Evolutionary conservation across 2,797 vertebrate species (phyloP).

Genomic region (Naso thynnoides): DNA sequence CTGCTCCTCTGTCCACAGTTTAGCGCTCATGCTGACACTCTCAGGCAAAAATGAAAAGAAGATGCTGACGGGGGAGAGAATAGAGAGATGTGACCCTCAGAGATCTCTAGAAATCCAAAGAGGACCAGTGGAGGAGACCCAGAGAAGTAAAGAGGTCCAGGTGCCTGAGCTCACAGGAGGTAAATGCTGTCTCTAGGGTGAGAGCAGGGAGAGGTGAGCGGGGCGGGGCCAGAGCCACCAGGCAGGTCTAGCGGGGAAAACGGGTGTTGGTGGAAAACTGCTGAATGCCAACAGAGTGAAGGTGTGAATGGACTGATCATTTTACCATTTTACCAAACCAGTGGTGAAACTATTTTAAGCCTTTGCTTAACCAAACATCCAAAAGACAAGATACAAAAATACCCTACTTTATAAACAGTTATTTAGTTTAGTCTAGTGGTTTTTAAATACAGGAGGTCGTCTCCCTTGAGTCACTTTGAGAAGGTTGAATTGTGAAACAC

Average conservation of each 20-base stretch:
- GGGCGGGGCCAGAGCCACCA: constrained; percentile 72
- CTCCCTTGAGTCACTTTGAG: no score
- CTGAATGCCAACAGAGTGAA: constrained; percentile 4
- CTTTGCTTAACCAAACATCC: neutral
- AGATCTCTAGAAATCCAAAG: neutral
- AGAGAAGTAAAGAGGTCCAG: neutral
- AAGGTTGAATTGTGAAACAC: no score
- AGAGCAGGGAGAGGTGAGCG: constrained; percentile 50
- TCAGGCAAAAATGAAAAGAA: neutral
- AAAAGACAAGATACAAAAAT: neutral
- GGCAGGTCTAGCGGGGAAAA: constrained; percentile 81
- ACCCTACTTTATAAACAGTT: no score
- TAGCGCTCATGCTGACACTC: constrained; percentile 68
- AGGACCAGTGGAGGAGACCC: neutral
- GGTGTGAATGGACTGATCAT: constrained; percentile 21
- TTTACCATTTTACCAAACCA: neutral
- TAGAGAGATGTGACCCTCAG: neutral
- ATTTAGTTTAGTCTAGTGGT: no score
- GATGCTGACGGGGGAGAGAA: neutral
- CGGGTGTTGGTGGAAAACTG: constrained; percentile 58
- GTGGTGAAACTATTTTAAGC: no score
- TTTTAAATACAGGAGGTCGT: no score
- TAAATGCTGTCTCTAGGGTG: constrained; percentile 42
- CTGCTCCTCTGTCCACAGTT: constrained; percentile 88
- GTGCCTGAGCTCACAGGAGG: constrained; percentile 17